A percentile compares a stretch with the other conserved stretches of the same genome.
These are phyloP conservation scores for Cryptoprocta ferox DNA, from an alignment of 2,797 vertebrate species.

Conservation along the genomic window DNA sequence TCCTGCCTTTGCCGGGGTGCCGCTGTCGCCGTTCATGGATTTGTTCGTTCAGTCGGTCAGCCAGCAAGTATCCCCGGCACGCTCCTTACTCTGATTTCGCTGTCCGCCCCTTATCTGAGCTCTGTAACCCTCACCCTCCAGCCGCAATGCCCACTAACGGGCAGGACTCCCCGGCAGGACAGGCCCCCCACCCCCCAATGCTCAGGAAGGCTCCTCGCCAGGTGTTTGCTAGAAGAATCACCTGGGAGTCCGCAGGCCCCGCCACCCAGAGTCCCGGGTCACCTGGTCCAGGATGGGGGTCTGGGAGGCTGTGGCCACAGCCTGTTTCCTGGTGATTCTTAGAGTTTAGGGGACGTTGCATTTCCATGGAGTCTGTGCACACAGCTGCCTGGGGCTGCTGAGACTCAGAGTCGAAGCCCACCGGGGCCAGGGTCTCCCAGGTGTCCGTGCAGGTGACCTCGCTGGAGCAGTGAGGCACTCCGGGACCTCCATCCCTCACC, in stretches of 20 bases:
- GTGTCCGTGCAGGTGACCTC: neutral
- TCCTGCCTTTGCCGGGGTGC: neutral
- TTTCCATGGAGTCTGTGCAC: neutral
- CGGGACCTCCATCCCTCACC: neutral
- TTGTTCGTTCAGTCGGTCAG: neutral
- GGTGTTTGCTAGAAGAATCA: neutral
- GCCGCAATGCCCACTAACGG: neutral
- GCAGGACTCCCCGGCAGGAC: neutral
- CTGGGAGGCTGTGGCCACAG: neutral
- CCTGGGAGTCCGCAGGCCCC: neutral
- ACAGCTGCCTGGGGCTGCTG: neutral
- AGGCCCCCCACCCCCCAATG: neutral
- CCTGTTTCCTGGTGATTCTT: neutral
- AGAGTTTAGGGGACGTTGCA: neutral
- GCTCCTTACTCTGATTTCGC: neutral
- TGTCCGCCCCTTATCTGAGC: too few species aligned
- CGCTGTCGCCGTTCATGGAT: neutral
- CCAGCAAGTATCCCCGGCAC: neutral
- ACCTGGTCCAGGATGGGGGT: neutral
- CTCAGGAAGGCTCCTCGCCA: neutral
- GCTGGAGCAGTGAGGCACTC: neutral
- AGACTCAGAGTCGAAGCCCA: too few species aligned
- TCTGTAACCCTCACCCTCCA: neutral
- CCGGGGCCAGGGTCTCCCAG: neutral
- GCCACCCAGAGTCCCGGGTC: rapidly evolving